Percentiles rank a stretch among this genome's conserved stretches.
phyloP scores from a whole-genome alignment of 1,140 invertebrate genomes.

The Cydia fagiglandana region DNA sequence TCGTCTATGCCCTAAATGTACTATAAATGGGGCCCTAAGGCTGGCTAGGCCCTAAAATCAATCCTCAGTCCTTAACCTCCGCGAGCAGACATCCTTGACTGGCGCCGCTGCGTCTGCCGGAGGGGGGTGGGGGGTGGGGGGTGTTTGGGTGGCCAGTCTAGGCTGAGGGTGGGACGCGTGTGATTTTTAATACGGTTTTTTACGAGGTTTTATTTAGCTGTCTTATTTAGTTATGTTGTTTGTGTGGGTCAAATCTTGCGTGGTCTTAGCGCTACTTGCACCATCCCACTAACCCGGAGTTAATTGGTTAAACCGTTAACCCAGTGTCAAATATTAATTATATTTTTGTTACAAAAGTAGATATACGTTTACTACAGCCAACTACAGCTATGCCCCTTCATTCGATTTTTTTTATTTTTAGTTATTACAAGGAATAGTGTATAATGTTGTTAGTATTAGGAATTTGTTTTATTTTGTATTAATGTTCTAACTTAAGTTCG shows the following conservation, averaged over 20 bases:
- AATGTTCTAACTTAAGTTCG: too few species aligned
- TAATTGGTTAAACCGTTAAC: too few species aligned
- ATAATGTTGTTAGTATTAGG: too few species aligned
- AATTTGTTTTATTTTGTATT: too few species aligned
- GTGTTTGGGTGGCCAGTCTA: constrained; percentile 17
- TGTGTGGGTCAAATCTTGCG: background rate
- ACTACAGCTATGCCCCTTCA: too few species aligned
- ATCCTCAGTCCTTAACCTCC: constrained; percentile 52
- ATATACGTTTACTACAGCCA: too few species aligned
- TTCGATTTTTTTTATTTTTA: too few species aligned
- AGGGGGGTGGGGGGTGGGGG: background rate
- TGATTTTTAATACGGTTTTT: background rate
- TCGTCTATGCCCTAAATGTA: background rate
- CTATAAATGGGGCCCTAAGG: background rate
- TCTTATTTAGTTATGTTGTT: background rate
- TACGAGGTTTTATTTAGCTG: background rate
- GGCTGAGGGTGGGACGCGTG: background rate
- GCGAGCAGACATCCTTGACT: constrained; percentile 54
- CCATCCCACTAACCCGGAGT: too few species aligned
- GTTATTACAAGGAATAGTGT: too few species aligned
- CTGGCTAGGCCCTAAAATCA: constrained; percentile 23
- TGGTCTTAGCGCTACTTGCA: too few species aligned
- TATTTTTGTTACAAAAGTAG: too few species aligned
- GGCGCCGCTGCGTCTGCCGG: constrained; percentile 52
- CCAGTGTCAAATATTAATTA: too few species aligned